Evolutionary conservation across 2,113 vertebrate genomes (phyloP).

Genomic region (Todiramphus saurophagus): DNA sequence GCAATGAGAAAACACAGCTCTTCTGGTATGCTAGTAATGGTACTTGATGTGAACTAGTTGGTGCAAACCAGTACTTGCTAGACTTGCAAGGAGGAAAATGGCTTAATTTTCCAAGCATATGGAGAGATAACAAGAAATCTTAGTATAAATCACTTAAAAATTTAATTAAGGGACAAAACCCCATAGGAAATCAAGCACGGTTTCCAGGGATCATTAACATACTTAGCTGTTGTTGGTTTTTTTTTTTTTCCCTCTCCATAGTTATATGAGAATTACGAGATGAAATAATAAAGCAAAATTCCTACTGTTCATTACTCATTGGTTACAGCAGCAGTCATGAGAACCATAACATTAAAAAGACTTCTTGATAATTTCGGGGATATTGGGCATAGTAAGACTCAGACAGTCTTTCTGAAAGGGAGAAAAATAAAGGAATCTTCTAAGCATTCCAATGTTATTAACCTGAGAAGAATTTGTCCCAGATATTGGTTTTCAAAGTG

Average conservation of each 20-base stretch:
- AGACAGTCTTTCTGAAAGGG: not conserved
- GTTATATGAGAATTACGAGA: not conserved
- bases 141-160: not conserved
- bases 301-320: not conserved
- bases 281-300: not conserved
- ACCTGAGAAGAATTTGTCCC: not conserved
- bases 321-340: not conserved
- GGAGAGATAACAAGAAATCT: not conserved
- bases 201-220: not conserved
- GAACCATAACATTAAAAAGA: not conserved
- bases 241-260: not conserved
- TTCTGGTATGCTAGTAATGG: not conserved
- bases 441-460: not conserved
- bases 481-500: not conserved
- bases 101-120: conserved; percentile 2
- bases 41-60: not conserved
- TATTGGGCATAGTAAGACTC: not conserved
- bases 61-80: not conserved
- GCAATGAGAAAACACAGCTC: not conserved
- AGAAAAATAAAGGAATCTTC: not conserved
- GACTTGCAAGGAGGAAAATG: not conserved
- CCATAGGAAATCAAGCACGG: not conserved
- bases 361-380: not conserved
- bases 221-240: not conserved
- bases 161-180: conserved; percentile 14